Percentiles rank a stretch among this genome's conserved stretches.
These are phyloP conservation scores for Burhinus bistriatus DNA, from an alignment of 2,113 vertebrate genomes.

Conservation along the genomic window DNA sequence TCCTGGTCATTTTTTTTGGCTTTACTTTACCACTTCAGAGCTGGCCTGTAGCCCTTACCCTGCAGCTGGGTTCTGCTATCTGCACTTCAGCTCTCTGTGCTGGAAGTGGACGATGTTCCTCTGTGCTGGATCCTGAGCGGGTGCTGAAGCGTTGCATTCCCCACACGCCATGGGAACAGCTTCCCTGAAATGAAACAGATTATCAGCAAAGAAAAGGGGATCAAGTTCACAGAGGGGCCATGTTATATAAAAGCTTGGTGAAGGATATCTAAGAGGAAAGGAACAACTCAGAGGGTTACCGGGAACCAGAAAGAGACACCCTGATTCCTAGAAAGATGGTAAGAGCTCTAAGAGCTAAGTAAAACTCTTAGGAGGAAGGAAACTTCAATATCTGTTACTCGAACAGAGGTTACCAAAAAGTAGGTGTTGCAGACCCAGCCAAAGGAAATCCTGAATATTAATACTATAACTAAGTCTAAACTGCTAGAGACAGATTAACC, in stretches of 20 bases:
- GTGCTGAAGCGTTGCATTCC: constrained; percentile 56
- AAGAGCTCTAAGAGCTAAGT: neutral
- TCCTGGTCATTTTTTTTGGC: neutral
- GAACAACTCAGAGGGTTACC: neutral
- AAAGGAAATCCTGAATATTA: neutral
- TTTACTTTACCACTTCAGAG: neutral
- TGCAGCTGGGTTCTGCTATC: constrained; percentile 75
- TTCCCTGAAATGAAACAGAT: constrained; percentile 61
- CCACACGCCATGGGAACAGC: constrained; percentile 78
- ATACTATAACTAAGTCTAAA: neutral
- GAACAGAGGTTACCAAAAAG: neutral
- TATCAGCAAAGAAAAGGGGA: neutral
- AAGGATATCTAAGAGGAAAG: neutral
- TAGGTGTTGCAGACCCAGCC: neutral
- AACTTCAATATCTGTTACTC: neutral
- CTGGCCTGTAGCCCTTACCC: constrained; percentile 59
- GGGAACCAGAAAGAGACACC: neutral
- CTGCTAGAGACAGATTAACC: neutral
- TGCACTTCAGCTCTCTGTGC: constrained; percentile 66
- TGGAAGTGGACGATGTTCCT: constrained; percentile 31
- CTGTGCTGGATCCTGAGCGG: constrained; percentile 18
- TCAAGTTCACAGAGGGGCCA: neutral
- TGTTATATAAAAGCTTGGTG: neutral
- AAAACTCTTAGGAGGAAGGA: neutral
- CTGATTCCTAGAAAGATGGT: neutral